Conservation (phyloP, 2,113 vertebrate species). For the Tautogolabrus adspersus region DNA sequence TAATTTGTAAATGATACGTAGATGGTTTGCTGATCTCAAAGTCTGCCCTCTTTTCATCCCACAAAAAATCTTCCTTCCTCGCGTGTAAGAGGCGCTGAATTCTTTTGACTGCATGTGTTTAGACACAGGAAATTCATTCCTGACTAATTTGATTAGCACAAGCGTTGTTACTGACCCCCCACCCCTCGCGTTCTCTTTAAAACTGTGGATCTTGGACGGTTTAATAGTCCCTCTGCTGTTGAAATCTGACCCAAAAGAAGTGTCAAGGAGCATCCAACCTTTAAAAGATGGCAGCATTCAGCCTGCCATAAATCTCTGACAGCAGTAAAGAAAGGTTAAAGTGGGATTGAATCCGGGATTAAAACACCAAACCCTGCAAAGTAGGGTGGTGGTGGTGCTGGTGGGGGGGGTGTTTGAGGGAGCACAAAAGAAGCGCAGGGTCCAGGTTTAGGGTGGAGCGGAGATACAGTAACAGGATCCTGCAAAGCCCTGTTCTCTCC, state of each 20-base stretch:
- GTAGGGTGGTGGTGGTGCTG: neutral
- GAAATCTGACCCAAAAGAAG: constrained; percentile 91
- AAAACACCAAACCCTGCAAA: constrained; percentile 55
- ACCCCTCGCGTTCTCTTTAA: constrained; percentile 36
- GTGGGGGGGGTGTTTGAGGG: constrained; percentile 28
- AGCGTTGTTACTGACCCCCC: constrained; percentile 67
- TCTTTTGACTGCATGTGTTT: constrained; percentile 60
- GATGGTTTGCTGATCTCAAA: constrained; percentile 35
- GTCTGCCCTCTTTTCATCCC: constrained; percentile 29
- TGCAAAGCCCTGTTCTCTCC: constrained; percentile 72
- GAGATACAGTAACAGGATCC: constrained; percentile 79
- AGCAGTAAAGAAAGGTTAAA: constrained; percentile 87
- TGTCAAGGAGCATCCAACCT: constrained; percentile 83
- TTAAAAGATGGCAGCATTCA: constrained; percentile 86
- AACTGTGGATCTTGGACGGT: constrained; percentile 74
- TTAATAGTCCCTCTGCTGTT: constrained; percentile 89
- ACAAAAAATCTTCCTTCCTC: constrained; percentile 30
- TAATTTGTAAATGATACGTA: constrained; percentile 56
- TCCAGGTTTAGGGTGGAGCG: constrained; percentile 73
- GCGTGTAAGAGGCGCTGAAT: constrained; percentile 23
- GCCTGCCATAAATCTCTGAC: constrained; percentile 90
- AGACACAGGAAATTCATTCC: constrained; percentile 82
- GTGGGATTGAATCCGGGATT: constrained; percentile 66
- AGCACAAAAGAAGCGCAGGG: constrained; percentile 69
- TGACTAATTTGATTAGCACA: constrained; percentile 80